phyloP scores from a whole-genome alignment of 2,888 invertebrate genomes.

The Oxytorus armatus region DNA sequence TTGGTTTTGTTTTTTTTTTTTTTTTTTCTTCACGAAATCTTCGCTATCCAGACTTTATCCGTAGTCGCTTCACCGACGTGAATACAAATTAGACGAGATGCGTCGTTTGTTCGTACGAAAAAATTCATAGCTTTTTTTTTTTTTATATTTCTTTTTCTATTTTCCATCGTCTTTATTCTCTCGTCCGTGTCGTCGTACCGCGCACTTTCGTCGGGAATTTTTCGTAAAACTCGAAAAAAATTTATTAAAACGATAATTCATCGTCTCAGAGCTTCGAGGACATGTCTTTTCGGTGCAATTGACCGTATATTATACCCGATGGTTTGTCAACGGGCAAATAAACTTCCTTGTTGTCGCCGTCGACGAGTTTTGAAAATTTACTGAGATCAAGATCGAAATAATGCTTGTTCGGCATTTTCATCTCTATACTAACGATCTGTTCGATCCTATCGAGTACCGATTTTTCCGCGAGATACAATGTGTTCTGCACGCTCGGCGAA shows the following conservation, averaged over 20 bases:
- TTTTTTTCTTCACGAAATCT: slow-evolving; percentile 33
- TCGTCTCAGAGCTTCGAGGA: slow-evolving; percentile 85
- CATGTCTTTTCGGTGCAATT: slow-evolving; percentile 87
- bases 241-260: background rate
- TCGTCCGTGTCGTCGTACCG: background rate
- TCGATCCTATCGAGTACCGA: slow-evolving; percentile 89
- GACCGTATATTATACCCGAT: slow-evolving; percentile 91
- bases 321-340: slow-evolving; percentile 92
- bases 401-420: slow-evolving; percentile 93
- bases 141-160: slow-evolving; percentile 11
- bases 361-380: slow-evolving; percentile 89
- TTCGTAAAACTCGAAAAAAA: too few relatives aligned
- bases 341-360: slow-evolving; percentile 88
- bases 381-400: slow-evolving; percentile 91
- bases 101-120: background rate
- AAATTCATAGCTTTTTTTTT: background rate
- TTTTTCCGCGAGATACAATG: slow-evolving; percentile 90
- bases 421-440: slow-evolving; percentile 89
- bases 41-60: slow-evolving; percentile 9
- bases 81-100: slow-evolving; percentile 45
- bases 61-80: slow-evolving; percentile 20
- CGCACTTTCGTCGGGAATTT: background rate
- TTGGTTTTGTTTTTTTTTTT: background rate
- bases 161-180: background rate
- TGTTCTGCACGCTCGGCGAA: slow-evolving; percentile 93